phyloP scores from a whole-genome alignment of 1,140 invertebrate species.

The Drosophila paulistorum region DNA sequence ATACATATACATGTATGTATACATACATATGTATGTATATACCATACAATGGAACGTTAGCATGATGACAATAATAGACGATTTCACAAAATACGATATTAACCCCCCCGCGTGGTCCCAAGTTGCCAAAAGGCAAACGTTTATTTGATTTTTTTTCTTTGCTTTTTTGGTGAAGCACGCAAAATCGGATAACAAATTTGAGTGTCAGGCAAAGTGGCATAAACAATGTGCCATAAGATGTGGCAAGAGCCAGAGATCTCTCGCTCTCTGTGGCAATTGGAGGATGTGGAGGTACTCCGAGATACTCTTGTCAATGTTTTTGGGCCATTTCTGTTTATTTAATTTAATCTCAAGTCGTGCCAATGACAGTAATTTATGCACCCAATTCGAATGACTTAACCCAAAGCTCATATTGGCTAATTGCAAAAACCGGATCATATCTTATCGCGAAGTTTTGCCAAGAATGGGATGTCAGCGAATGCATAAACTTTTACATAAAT shows the following conservation, averaged over 20 bases:
- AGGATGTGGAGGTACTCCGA: neutral
- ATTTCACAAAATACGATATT: constrained; percentile 75
- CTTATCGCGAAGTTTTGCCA: neutral
- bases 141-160: constrained; percentile 1
- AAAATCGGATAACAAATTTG: constrained; percentile 76
- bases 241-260: constrained; percentile 12
- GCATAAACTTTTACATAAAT: constrained; percentile 6
- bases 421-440: constrained; percentile 54
- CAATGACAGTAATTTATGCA: constrained; percentile 70
- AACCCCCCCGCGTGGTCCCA: neutral
- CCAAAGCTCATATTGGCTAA: constrained; percentile 63
- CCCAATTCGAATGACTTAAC: constrained; percentile 51
- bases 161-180: constrained; percentile 59
- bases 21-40: neutral
- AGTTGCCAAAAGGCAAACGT: constrained; percentile 9
- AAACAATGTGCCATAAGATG: constrained; percentile 57
- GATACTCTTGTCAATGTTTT: neutral
- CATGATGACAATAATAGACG: constrained; percentile 79
- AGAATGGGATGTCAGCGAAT: neutral
- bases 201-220: constrained; percentile 74
- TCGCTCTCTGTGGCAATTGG: neutral
- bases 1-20: constrained; percentile 37
- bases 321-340: constrained; percentile 13
- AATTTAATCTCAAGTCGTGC: constrained; percentile 53
- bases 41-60: constrained; percentile 71